Percentiles rank a stretch among this genome's conserved stretches.
Conservation (phyloP, 2,113 vertebrate species). For the Acrocephalus kingi region DNA sequence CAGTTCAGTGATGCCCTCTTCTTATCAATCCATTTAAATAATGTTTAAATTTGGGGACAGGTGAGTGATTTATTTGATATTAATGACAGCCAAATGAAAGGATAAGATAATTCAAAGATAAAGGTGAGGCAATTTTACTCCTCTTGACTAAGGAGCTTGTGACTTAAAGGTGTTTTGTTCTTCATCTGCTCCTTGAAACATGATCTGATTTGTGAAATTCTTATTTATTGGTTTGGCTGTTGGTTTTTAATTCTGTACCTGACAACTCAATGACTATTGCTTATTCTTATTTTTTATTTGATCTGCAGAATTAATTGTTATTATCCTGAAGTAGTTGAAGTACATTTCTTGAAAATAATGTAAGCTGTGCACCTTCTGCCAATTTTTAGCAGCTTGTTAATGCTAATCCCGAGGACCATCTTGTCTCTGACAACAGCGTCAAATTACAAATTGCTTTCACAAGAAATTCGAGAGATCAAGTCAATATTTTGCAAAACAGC, state of each 20-base stretch:
- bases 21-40: background rate
- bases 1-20: background rate
- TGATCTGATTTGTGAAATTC: background rate
- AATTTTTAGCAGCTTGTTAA: background rate
- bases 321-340: background rate
- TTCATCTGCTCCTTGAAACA: background rate
- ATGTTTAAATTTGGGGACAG: background rate
- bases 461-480: background rate
- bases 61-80: background rate
- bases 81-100: background rate
- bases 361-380: accelerated
- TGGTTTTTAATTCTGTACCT: background rate
- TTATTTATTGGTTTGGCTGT: background rate
- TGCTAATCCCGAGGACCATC: background rate
- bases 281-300: background rate
- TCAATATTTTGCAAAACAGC: background rate
- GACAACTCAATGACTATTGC: background rate
- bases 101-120: background rate
- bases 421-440: background rate
- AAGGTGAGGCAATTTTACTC: background rate
- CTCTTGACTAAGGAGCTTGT: background rate
- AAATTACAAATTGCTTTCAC: background rate
- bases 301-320: background rate
- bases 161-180: background rate
- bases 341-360: background rate